Evolutionary conservation across 2,113 vertebrate species (phyloP).

Genomic region (Hydropotes inermis): DNA sequence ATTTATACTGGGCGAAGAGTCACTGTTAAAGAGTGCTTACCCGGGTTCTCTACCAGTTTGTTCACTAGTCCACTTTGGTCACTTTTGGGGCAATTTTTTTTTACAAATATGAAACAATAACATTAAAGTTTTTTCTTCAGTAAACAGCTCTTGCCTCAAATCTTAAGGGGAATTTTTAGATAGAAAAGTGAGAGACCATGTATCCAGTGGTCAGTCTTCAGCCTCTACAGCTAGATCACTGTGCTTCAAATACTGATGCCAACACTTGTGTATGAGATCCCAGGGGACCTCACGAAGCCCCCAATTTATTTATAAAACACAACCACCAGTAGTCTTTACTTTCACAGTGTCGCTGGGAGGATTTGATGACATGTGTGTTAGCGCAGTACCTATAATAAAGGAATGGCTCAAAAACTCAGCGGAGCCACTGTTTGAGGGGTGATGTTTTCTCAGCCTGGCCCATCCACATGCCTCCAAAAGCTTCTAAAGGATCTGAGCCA

Average conservation of each 20-base stretch:
- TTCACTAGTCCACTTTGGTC: background rate
- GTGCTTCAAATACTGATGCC: background rate
- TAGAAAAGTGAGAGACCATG: background rate
- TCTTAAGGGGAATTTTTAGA: background rate
- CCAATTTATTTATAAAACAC: background rate
- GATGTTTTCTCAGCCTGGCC: background rate
- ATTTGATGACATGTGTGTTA: background rate
- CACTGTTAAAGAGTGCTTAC: background rate
- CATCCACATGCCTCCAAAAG: background rate
- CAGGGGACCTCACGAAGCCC: background rate
- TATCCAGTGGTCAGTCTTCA: background rate
- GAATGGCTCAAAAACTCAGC: background rate
- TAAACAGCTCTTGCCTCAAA: background rate
- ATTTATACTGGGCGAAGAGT: background rate
- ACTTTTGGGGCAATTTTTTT: background rate
- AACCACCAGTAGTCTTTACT: background rate
- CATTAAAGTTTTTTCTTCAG: background rate
- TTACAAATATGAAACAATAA: background rate
- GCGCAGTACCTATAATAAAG: background rate
- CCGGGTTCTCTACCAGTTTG: background rate
- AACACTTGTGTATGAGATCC: background rate
- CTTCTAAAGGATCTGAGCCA: background rate
- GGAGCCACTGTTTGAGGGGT: background rate
- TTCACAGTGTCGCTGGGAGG: background rate
- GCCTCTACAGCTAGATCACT: background rate